Conservation (phyloP, 2,113 vertebrate species). For the Leuciscus idus region DNA sequence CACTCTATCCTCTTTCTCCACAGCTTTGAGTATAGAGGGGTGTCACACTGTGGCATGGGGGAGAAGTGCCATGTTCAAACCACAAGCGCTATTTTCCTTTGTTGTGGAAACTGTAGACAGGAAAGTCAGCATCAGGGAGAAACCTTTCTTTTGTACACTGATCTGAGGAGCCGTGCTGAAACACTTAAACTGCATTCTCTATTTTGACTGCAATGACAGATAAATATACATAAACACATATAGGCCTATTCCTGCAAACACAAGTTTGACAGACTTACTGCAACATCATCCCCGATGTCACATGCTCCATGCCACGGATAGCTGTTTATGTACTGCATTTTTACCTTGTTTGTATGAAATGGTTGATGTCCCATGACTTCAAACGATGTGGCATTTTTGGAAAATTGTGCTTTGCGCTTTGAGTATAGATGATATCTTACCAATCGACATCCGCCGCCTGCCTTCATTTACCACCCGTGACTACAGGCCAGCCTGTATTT, state of each 20-base stretch:
- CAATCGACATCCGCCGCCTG: slow-evolving; percentile 43
- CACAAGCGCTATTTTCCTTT: slow-evolving; percentile 18
- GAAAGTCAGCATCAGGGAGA: slow-evolving; percentile 18
- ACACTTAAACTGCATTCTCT: slow-evolving; percentile 24
- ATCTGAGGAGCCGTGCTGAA: slow-evolving; percentile 38
- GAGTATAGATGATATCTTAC: slow-evolving; percentile 50
- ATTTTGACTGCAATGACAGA: slow-evolving; percentile 28
- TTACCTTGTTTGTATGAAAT: slow-evolving; percentile 54
- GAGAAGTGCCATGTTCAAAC: slow-evolving; percentile 7
- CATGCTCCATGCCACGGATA: neutral
- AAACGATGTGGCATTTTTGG: slow-evolving; percentile 49
- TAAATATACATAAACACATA: slow-evolving; percentile 32
- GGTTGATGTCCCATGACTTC: slow-evolving; percentile 53
- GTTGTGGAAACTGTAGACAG: slow-evolving; percentile 28
- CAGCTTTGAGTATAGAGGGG: slow-evolving; percentile 3
- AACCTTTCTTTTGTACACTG: slow-evolving; percentile 15
- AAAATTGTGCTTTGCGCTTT: slow-evolving; percentile 50
- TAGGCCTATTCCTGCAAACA: neutral
- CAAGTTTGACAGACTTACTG: slow-evolving; percentile 7
- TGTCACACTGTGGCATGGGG: neutral
- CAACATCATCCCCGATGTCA: neutral
- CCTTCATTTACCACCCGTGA: slow-evolving; percentile 46
- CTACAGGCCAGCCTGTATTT: slow-evolving; percentile 5
- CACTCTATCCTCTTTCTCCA: neutral
- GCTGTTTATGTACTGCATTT: slow-evolving; percentile 32